Conservation (phyloP, 1,140 invertebrate genomes). For the Agrilus planipennis region DNA sequence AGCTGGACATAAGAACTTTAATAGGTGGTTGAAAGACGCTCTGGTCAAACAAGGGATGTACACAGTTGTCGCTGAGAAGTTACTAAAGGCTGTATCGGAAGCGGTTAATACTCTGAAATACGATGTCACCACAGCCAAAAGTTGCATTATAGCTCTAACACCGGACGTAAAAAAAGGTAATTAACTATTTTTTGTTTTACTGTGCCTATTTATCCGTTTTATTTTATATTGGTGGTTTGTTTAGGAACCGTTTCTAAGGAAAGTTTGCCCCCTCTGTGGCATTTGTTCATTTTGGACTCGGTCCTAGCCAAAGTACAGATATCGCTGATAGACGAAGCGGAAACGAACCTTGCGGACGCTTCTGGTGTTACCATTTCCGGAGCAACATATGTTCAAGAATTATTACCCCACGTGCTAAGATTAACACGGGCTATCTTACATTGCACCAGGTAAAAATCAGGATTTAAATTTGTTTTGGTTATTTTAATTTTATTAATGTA, state of each 20-base stretch:
- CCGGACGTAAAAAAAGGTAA: slow-evolving; percentile 35
- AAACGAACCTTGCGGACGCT: slow-evolving; percentile 16
- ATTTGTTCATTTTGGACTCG: slow-evolving; percentile 52
- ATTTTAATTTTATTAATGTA: not conserved
- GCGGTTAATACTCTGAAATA: slow-evolving; percentile 53
- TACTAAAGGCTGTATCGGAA: slow-evolving; percentile 57
- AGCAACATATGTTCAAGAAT: slow-evolving; percentile 37
- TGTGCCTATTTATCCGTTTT: slow-evolving; percentile 9
- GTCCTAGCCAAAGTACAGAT: slow-evolving; percentile 59
- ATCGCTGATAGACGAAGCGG: slow-evolving; percentile 40
- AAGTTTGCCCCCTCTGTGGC: slow-evolving; percentile 49
- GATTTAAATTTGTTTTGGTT: slow-evolving; percentile 1
- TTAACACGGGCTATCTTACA: slow-evolving; percentile 47
- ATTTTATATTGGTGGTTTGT: not conserved
- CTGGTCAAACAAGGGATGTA: slow-evolving; percentile 85
- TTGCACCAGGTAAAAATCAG: slow-evolving; percentile 31
- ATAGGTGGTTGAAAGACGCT: slow-evolving; percentile 64
- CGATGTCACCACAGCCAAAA: slow-evolving; percentile 57
- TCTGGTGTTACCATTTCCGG: slow-evolving; percentile 20
- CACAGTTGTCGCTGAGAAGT: slow-evolving; percentile 64
- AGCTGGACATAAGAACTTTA: slow-evolving; percentile 58
- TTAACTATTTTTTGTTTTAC: slow-evolving; percentile 10
- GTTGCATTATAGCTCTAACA: slow-evolving; percentile 52
- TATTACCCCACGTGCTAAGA: slow-evolving; percentile 48
- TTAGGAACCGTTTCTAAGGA: slow-evolving; percentile 37